phyloP scores from a whole-genome alignment of 2,888 invertebrate genomes.

The Eilema caniola region DNA sequence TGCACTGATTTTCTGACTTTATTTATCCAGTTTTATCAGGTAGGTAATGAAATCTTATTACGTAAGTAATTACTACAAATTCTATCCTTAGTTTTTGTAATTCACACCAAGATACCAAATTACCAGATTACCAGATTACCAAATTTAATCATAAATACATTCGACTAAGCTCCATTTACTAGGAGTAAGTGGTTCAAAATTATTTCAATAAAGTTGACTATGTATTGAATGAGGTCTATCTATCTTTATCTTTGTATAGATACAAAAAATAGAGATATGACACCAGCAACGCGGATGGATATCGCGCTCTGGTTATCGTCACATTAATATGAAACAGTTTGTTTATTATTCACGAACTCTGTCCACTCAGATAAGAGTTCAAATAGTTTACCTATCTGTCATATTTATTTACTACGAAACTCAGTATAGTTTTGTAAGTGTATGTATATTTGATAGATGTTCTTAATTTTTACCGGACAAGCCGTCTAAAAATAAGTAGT shows the following conservation, averaged over 20 bases:
- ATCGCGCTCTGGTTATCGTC: not conserved
- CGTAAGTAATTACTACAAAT: not conserved
- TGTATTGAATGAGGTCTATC: not conserved
- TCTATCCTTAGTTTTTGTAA: not conserved
- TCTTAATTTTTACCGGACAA: not conserved
- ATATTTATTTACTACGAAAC: not conserved
- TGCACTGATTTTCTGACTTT: conserved; percentile 46
- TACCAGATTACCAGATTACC: too few species aligned
- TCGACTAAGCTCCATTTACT: not conserved
- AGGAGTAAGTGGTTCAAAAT: not conserved
- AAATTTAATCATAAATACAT: not conserved
- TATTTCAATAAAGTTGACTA: not conserved
- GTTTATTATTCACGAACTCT: not conserved
- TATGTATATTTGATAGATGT: not conserved
- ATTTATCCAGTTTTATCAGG: not conserved
- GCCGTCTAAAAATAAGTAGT: too few species aligned
- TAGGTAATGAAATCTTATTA: conserved; percentile 6
- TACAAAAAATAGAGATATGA: not conserved
- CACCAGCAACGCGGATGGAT: not conserved
- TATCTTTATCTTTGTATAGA: not conserved
- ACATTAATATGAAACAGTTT: conserved; percentile 2
- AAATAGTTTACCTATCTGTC: not conserved
- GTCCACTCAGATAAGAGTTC: not conserved
- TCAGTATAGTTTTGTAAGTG: not conserved
- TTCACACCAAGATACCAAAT: too few species aligned